Percentiles rank a stretch among this genome's conserved stretches.
These are phyloP conservation scores for Planococcus citri DNA, from an alignment of 1,140 invertebrate species.

Conservation along the genomic window DNA sequence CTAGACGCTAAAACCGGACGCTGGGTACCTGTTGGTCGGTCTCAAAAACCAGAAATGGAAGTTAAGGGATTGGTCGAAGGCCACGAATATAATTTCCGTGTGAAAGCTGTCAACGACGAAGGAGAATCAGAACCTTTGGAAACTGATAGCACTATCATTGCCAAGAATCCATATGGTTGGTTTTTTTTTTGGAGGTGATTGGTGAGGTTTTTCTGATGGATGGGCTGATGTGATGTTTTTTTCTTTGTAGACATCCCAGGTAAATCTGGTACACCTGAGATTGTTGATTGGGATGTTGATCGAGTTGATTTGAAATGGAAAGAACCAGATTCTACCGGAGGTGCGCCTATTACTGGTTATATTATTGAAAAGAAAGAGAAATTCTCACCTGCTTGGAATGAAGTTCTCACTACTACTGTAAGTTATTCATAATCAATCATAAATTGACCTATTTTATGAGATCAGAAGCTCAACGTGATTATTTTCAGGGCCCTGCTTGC, in stretches of 20 bases:
- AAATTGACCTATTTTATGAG: background rate
- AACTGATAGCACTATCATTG: slow-evolving; percentile 67
- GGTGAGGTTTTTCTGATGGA: background rate
- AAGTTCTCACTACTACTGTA: slow-evolving; percentile 64
- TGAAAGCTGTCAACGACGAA: slow-evolving; percentile 95
- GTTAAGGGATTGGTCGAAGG: slow-evolving; percentile 84
- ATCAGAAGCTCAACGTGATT: background rate
- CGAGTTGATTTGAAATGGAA: slow-evolving; percentile 88
- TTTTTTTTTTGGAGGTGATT: too few species aligned
- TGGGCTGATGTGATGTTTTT: too few species aligned
- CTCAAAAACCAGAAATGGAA: slow-evolving; percentile 71
- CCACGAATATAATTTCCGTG: slow-evolving; percentile 91
- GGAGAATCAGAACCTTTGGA: slow-evolving; percentile 91
- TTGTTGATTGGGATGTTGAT: slow-evolving; percentile 88
- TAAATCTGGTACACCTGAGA: slow-evolving; percentile 75
- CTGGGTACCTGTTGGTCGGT: slow-evolving; percentile 82
- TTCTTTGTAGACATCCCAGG: slow-evolving; percentile 57
- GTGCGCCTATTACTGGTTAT: slow-evolving; percentile 89
- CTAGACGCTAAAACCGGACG: slow-evolving; percentile 84
- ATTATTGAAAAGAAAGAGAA: slow-evolving; percentile 95
- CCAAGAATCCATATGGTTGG: slow-evolving; percentile 89
- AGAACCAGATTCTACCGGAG: slow-evolving; percentile 75
- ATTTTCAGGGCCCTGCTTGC: slow-evolving; percentile 50
- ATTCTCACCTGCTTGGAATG: slow-evolving; percentile 74
- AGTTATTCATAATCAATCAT: slow-evolving; percentile 27